Conservation (phyloP, 1,140 invertebrate species). For the Doryteuthis pealeii region DNA sequence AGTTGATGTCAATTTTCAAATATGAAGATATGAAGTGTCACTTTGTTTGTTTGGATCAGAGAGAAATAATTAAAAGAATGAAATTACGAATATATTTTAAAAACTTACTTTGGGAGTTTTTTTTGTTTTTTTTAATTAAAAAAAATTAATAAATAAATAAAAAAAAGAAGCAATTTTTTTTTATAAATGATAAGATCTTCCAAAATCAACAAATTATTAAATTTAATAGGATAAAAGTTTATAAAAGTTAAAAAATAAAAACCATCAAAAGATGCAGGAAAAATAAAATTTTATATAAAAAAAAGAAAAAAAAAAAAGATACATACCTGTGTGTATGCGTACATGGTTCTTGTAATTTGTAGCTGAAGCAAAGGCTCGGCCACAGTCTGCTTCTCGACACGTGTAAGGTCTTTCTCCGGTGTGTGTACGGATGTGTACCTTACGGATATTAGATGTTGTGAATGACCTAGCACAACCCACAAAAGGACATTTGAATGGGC, state of each 20-base stretch:
- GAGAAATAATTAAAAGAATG: too few species aligned
- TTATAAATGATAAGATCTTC: too few species aligned
- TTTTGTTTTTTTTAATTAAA: too few species aligned
- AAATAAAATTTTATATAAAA: not conserved
- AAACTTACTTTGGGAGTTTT: too few species aligned
- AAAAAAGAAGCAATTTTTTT: too few species aligned
- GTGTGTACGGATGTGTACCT: slow-evolving; percentile 65
- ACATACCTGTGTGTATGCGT: slow-evolving; percentile 60
- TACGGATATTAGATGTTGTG: slow-evolving; percentile 75
- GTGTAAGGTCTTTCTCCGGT: slow-evolving; percentile 63
- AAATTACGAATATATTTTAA: too few species aligned
- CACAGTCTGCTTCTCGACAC: slow-evolving; percentile 58
- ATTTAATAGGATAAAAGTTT: not conserved
- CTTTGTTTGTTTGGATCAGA: too few species aligned
- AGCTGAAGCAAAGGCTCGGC: slow-evolving; percentile 67
- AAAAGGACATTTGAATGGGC: slow-evolving; percentile 69
- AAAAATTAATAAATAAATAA: too few species aligned
- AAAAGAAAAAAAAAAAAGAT: not conserved
- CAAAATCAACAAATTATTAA: too few species aligned
- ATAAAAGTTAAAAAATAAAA: not conserved
- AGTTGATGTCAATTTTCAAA: too few species aligned
- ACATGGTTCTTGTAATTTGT: slow-evolving; percentile 73
- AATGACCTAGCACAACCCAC: slow-evolving; percentile 71
- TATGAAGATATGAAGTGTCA: too few species aligned
- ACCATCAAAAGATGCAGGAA: not conserved